Conservation (phyloP, 2,113 vertebrate species). For the Thinocorus orbignyianus region DNA sequence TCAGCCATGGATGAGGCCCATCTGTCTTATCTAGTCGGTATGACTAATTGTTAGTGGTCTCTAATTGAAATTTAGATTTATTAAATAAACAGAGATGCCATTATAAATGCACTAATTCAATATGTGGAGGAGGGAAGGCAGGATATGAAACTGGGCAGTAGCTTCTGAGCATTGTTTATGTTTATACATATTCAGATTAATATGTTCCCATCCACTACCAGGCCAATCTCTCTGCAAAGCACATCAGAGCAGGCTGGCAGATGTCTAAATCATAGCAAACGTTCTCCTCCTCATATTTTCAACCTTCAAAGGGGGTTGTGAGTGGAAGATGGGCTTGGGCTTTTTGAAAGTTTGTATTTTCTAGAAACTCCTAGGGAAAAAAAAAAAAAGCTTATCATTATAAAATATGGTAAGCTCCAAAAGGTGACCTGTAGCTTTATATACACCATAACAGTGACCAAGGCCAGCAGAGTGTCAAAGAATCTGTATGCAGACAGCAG, state of each 20-base stretch:
- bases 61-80: slow-evolving; percentile 59
- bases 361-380: not conserved
- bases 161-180: slow-evolving; percentile 21
- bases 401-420: not conserved
- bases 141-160: not conserved
- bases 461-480: not conserved
- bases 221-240: not conserved
- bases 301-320: not conserved
- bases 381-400: not conserved
- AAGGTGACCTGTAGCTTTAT: not conserved
- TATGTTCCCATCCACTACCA: not conserved
- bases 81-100: slow-evolving; percentile 50
- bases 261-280: not conserved
- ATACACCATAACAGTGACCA: not conserved
- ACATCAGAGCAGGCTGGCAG: not conserved
- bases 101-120: slow-evolving; percentile 43
- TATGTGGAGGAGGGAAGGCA: not conserved
- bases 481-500: not conserved
- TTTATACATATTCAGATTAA: slow-evolving; percentile 41
- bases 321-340: not conserved
- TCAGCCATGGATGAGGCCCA: slow-evolving; percentile 46
- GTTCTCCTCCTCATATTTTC: not conserved
- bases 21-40: slow-evolving; percentile 53
- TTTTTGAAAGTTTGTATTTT: not conserved
- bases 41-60: slow-evolving; percentile 53